phyloP scores from a whole-genome alignment of 1,140 invertebrate genomes.

The Hyposmocoma kahamanoa region DNA sequence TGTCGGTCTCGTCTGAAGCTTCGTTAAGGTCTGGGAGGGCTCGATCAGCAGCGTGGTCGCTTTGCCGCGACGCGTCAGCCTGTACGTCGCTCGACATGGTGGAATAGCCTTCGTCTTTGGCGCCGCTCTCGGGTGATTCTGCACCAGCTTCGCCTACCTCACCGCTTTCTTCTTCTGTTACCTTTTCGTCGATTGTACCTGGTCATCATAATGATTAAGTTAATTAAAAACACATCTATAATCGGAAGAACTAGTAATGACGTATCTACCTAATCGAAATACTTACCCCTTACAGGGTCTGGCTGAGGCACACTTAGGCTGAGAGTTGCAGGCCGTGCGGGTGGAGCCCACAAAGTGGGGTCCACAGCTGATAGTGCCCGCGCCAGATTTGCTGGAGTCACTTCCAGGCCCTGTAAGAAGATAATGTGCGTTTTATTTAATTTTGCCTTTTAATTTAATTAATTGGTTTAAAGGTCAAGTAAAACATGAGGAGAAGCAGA shows the following conservation, averaged over 20 bases:
- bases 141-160: conserved; percentile 73
- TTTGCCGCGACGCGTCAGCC: conserved; percentile 76
- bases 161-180: conserved; percentile 63
- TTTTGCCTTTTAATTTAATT: too few relatives aligned
- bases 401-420: conserved; percentile 67
- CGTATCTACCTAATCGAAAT: neutral
- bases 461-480: too few relatives aligned
- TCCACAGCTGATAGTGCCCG: conserved; percentile 76
- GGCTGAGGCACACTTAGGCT: conserved; percentile 77
- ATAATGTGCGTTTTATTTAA: too few relatives aligned
- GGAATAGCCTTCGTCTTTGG: conserved; percentile 90
- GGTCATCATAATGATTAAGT: conserved; percentile 14
- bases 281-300: conserved; percentile 36
- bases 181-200: conserved; percentile 52
- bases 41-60: conserved; percentile 71
- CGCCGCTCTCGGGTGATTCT: conserved; percentile 82
- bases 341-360: conserved; percentile 77
- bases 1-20: conserved; percentile 80
- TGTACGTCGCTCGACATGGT: conserved; percentile 93
- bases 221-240: too few relatives aligned
- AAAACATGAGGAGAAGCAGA: neutral
- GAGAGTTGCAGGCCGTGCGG: conserved; percentile 77
- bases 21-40: conserved; percentile 82
- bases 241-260: neutral
- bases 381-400: conserved; percentile 74